Conservation (phyloP, 2,113 vertebrate genomes). For the Athene cunicularia region DNA sequence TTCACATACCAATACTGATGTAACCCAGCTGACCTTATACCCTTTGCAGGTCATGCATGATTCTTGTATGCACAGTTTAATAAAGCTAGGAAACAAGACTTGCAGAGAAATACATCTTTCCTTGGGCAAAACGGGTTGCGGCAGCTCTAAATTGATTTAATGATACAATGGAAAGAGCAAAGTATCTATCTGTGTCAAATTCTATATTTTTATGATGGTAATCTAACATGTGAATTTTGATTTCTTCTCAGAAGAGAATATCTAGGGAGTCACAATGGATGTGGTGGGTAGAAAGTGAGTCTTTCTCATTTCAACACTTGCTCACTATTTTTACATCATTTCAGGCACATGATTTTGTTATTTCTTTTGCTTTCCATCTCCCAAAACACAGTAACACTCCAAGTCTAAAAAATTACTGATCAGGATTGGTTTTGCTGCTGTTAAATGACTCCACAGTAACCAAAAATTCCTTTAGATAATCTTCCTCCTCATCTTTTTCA, state of each 20-base stretch:
- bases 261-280: neutral
- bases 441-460: neutral
- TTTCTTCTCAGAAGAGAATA: neutral
- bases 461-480: neutral
- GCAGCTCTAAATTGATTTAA: neutral
- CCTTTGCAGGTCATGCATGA: conserved; percentile 60
- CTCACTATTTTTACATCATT: neutral
- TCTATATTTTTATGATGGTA: neutral
- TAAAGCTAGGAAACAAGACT: conserved; percentile 34
- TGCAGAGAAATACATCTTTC: neutral
- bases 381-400: neutral
- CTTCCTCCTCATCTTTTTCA: accelerated
- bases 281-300: neutral
- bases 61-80: conserved; percentile 52
- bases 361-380: neutral
- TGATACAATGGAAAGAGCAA: neutral
- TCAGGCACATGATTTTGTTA: neutral
- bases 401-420: neutral
- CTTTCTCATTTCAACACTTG: neutral
- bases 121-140: neutral
- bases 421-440: neutral
- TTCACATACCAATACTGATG: conserved; percentile 51
- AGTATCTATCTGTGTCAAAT: neutral
- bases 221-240: neutral
- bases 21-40: conserved; percentile 57